Evolutionary conservation across 1,140 invertebrate species (phyloP).

Genomic region (Hormaphis cornu): DNA sequence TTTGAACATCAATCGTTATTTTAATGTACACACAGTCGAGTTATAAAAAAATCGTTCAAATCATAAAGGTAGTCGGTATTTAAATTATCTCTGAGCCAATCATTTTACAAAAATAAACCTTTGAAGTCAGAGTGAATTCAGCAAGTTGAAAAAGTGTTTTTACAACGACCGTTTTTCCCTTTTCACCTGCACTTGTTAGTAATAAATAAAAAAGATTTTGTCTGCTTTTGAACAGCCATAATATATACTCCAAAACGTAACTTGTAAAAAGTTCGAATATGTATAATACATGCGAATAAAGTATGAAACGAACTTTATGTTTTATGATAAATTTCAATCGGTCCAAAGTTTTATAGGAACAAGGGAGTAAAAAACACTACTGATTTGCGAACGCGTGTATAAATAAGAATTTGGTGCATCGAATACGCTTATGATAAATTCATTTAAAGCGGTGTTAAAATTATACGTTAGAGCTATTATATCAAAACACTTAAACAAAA

Average conservation of each 20-base stretch:
- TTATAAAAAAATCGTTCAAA: background rate
- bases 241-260: conserved; percentile 2
- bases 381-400: background rate
- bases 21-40: background rate
- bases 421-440: conserved; percentile 1
- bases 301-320: conserved; percentile 25
- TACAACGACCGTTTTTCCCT: background rate
- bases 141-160: conserved; percentile 9
- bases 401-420: conserved; percentile 1
- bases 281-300: conserved; percentile 1
- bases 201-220: conserved; percentile 28
- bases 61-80: background rate
- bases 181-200: conserved; percentile 11
- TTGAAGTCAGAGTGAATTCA: conserved; percentile 7
- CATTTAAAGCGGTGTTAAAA: conserved; percentile 1
- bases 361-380: conserved; percentile 16
- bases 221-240: conserved; percentile 3
- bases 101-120: conserved; percentile 1
- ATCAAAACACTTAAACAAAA: background rate
- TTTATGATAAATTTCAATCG: conserved; percentile 6
- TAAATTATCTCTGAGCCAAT: background rate
- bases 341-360: too few species aligned
- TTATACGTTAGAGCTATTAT: background rate
- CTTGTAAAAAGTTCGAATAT: conserved; percentile 28
- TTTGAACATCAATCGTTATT: too few species aligned